Conservation (phyloP, 2,113 vertebrate species). For the Climacteris rufus region DNA sequence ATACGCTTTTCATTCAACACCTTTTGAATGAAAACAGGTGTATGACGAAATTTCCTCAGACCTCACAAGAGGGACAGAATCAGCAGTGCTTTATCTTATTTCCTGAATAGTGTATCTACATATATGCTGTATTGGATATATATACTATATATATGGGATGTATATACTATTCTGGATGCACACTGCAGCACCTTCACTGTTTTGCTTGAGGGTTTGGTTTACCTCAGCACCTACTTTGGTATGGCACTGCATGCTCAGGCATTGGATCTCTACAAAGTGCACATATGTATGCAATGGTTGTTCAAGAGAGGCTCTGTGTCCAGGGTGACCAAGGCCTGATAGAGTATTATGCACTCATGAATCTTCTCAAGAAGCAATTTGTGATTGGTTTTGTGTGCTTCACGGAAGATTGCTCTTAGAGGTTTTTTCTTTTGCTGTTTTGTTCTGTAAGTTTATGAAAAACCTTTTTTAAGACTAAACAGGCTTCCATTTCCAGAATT, state of each 20-base stretch:
- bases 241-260: neutral
- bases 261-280: neutral
- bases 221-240: neutral
- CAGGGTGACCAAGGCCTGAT: neutral
- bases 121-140: neutral
- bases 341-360: neutral
- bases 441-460: neutral
- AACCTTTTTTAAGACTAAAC: neutral
- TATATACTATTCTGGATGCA: neutral
- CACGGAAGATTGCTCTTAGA: neutral
- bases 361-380: neutral
- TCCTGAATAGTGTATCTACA: neutral
- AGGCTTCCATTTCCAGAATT: neutral
- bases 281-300: accelerated
- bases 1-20: neutral
- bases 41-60: neutral
- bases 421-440: neutral
- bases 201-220: neutral
- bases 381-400: neutral
- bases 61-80: neutral
- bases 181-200: neutral
- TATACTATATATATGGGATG: too few species aligned
- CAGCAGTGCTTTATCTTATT: neutral
- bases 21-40: neutral
- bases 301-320: neutral